Conservation (phyloP, 2,797 vertebrate genomes). For the Trachops cirrhosus region DNA sequence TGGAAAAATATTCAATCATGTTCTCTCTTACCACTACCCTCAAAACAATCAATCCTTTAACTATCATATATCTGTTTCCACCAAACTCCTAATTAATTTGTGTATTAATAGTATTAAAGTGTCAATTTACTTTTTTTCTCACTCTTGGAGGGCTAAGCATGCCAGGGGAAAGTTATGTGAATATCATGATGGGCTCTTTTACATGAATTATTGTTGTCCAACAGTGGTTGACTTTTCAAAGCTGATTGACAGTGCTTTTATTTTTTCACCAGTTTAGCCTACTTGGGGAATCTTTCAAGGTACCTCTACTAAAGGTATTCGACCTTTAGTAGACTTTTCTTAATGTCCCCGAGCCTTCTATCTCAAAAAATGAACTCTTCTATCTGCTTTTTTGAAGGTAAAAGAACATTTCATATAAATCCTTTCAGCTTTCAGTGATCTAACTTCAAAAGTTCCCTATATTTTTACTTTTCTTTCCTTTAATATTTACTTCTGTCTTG, state of each 20-base stretch:
- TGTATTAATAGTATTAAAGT: background rate
- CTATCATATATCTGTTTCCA: background rate
- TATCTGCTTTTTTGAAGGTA: background rate
- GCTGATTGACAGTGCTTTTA: background rate
- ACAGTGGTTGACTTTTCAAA: background rate
- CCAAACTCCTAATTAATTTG: background rate
- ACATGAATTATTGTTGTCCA: background rate
- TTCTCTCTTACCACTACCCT: background rate
- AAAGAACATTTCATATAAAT: background rate
- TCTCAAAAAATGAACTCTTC: slow-evolving; percentile 2
- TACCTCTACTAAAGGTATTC: slow-evolving; percentile 25
- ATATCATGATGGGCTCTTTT: background rate
- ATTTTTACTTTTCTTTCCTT: slow-evolving; percentile 38
- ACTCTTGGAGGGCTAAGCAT: background rate
- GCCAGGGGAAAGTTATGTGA: background rate
- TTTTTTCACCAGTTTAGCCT: background rate
- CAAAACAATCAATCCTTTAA: background rate
- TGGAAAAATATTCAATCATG: background rate
- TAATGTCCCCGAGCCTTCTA: background rate
- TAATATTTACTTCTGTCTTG: slow-evolving; percentile 10
- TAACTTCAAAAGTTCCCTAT: background rate
- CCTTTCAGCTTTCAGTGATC: slow-evolving; percentile 10
- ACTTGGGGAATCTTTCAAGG: slow-evolving; percentile 16
- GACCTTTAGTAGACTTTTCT: too few relatives aligned
- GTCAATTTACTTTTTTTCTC: background rate